phyloP scores from a whole-genome alignment of 2,797 vertebrate species.

The Heliangelus exortis region DNA sequence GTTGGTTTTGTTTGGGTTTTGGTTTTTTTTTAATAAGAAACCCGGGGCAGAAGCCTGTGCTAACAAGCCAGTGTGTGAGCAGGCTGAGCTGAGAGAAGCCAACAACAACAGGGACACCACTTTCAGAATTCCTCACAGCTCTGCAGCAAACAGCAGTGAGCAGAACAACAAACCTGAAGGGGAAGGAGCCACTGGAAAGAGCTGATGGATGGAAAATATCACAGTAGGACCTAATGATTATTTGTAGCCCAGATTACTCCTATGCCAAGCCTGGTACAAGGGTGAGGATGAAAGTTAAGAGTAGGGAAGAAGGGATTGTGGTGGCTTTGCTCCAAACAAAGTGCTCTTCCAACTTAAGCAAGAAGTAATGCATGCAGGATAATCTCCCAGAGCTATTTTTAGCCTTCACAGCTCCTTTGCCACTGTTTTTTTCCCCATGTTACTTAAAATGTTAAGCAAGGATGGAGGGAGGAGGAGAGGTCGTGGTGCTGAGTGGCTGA shows the following conservation, averaged over 20 bases:
- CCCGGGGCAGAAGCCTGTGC: not conserved
- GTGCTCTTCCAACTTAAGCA: not conserved
- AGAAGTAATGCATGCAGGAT: not conserved
- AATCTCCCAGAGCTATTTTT: not conserved
- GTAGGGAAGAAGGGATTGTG: not conserved
- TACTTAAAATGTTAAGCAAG: not conserved
- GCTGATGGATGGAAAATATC: not conserved
- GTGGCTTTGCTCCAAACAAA: conserved; percentile 16
- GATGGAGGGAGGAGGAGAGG: not conserved
- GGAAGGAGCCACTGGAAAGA: not conserved
- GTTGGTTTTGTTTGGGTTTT: not conserved
- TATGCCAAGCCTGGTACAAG: not conserved
- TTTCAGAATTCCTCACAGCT: not conserved
- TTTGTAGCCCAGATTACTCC: not conserved
- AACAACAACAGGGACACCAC: not conserved
- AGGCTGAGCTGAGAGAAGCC: not conserved
- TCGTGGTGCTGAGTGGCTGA: not conserved
- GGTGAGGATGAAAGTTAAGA: not conserved
- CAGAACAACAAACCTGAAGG: fast-evolving
- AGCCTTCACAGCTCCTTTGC: not conserved
- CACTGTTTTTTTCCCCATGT: not conserved
- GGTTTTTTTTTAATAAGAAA: not conserved
- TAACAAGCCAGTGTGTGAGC: not conserved
- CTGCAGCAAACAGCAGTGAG: not conserved
- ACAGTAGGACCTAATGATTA: not conserved